phyloP scores from a whole-genome alignment of 2,113 vertebrate genomes.

The Tretioscincus oriximinensis region DNA sequence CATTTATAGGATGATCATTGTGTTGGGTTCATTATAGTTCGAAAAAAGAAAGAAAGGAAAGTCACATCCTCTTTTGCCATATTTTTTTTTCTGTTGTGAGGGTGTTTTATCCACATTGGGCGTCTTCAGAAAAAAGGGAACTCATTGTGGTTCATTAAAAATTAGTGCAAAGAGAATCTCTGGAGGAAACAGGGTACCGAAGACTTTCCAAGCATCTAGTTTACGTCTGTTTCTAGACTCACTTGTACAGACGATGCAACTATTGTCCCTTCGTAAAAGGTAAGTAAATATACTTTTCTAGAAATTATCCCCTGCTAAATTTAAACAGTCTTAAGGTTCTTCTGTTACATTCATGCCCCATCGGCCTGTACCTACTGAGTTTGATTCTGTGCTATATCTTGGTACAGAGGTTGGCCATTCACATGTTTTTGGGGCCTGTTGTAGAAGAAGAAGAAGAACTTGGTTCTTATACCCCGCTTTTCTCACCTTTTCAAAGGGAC shows the following conservation, averaged over 20 bases:
- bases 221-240: neutral
- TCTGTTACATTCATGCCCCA: too few species aligned
- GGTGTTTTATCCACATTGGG: constrained; percentile 46
- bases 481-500: too few species aligned
- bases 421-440: too few species aligned
- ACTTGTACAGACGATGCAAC: neutral
- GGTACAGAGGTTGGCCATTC: too few species aligned
- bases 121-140: neutral
- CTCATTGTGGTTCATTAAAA: neutral
- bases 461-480: too few species aligned
- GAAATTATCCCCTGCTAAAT: neutral
- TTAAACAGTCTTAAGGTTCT: neutral
- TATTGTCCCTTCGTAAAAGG: neutral
- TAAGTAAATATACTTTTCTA: constrained; percentile 39
- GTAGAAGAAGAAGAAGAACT: too few species aligned
- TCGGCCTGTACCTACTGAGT: too few species aligned
- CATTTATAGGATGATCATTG: neutral
- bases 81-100: neutral
- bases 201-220: neutral
- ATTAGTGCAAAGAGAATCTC: neutral
- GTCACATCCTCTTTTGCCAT: constrained; percentile 32
- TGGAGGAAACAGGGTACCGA: neutral
- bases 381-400: too few species aligned
- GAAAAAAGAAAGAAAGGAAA: neutral
- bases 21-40: neutral